These are phyloP conservation scores for Drosophila dives DNA, from an alignment of 2,888 invertebrate species.

Conservation along the genomic window DNA sequence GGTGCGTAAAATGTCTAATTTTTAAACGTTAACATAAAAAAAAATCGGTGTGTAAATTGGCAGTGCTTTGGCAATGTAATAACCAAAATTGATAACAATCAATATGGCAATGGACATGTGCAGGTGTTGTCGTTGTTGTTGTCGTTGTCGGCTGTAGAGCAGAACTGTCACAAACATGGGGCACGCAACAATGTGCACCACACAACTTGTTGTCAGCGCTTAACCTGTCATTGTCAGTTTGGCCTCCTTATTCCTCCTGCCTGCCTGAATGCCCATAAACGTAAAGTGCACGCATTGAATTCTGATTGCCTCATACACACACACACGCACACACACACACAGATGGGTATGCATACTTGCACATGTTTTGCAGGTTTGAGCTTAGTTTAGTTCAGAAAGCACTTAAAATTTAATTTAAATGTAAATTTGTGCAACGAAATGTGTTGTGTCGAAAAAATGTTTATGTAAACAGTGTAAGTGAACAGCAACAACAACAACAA, in stretches of 20 bases:
- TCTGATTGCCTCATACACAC: constrained; percentile 66
- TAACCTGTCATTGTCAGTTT: constrained; percentile 80
- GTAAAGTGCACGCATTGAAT: constrained; percentile 80
- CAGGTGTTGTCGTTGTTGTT: constrained; percentile 46
- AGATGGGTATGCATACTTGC: constrained; percentile 3
- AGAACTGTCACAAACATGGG: constrained; percentile 50
- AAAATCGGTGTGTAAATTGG: constrained; percentile 76
- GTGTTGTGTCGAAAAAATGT: constrained; percentile 81
- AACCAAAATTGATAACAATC: constrained; percentile 80
- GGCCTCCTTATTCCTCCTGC: constrained; percentile 28
- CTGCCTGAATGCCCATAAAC: constrained; percentile 47
- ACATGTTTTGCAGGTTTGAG: constrained; percentile 51
- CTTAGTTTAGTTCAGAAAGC: constrained; percentile 81
- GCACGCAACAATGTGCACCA: constrained; percentile 40
- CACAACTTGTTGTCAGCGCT: constrained; percentile 66
- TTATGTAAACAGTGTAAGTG: constrained; percentile 79
- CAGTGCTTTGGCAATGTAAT: constrained; percentile 71
- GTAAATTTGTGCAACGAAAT: constrained; percentile 81
- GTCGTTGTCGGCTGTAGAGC: constrained; percentile 24
- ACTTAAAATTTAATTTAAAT: constrained; percentile 82
- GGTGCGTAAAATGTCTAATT: constrained; percentile 13
- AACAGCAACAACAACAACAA: constrained; percentile 39
- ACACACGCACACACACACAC: constrained; percentile 3
- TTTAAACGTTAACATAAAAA: constrained; percentile 58
- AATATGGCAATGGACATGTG: constrained; percentile 77